phyloP scores from a whole-genome alignment of 1,140 invertebrate species.

The Diprion similis region DNA sequence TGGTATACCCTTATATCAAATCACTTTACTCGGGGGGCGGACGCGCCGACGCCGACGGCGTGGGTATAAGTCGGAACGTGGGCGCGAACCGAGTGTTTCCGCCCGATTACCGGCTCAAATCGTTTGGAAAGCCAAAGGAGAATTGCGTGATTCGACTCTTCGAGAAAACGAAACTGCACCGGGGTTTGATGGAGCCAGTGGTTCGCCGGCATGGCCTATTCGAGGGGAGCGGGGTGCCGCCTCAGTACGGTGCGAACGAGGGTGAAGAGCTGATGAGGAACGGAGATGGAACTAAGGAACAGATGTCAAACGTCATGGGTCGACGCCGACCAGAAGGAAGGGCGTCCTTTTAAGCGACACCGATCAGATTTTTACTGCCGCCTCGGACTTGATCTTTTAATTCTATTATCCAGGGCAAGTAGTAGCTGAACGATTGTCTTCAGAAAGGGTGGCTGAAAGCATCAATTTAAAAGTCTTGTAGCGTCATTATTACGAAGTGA shows the following conservation, averaged over 20 bases:
- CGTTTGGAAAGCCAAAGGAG: conserved; percentile 36
- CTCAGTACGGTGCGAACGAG: too few species aligned
- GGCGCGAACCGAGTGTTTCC: conserved; percentile 28
- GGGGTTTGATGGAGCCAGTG: neutral
- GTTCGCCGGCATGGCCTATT: neutral
- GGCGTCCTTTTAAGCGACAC: neutral
- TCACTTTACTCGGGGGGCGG: conserved; percentile 6
- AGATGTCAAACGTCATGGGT: conserved; percentile 62
- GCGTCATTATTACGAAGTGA: too few species aligned
- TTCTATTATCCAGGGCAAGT: neutral
- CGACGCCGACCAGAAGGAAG: conserved; percentile 51
- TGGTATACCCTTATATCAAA: conserved; percentile 9
- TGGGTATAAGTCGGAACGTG: neutral
- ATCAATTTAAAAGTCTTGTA: too few species aligned
- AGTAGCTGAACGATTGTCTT: too few species aligned
- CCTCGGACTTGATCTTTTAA: conserved; percentile 1
- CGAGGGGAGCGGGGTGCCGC: too few species aligned
- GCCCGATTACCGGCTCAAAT: conserved; percentile 40
- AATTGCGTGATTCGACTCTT: conserved; percentile 5
- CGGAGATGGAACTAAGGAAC: conserved; percentile 42
- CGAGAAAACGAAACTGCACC: neutral
- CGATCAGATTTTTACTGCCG: neutral
- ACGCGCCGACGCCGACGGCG: neutral
- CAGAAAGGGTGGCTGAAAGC: too few species aligned
- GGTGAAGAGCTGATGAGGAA: neutral